A percentile compares a stretch with the other conserved stretches of the same genome.
Evolutionary conservation across 2,888 invertebrate genomes (phyloP).

Genomic region (Dichetophora obliterata): DNA sequence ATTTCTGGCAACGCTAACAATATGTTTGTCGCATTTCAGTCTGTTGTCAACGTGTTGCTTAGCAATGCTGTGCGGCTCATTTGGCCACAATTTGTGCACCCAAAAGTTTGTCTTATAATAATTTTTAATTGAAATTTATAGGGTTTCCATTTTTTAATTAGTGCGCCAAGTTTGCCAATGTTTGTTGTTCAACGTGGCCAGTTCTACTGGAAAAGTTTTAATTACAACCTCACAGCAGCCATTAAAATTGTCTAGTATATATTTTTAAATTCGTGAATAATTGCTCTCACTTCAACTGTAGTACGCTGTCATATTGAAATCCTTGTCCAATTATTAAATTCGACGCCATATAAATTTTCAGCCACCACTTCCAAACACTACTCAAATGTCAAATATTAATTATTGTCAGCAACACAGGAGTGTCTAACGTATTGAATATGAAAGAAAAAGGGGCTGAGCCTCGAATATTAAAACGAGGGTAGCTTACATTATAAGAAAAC

Average conservation of each 20-base stretch:
- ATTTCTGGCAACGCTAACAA: neutral
- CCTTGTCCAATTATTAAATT: too few species aligned
- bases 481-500: neutral
- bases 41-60: constrained; percentile 17
- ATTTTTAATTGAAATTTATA: constrained; percentile 44
- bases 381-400: constrained; percentile 25
- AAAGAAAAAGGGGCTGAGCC: neutral
- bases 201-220: too few species aligned
- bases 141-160: constrained; percentile 35
- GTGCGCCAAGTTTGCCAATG: neutral
- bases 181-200: too few species aligned
- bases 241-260: too few species aligned
- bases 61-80: neutral
- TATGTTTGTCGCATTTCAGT: neutral
- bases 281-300: too few species aligned
- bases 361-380: too few species aligned
- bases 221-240: too few species aligned
- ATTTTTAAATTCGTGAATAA: too few species aligned
- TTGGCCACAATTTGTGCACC: neutral
- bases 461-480: constrained; percentile 7
- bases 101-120: constrained; percentile 13
- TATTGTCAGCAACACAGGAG: constrained; percentile 3
- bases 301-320: too few species aligned
- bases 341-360: too few species aligned
- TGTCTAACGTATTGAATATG: neutral